Evolutionary conservation across 1,140 invertebrate species (phyloP).

Genomic region (Nixonia krombeini): DNA sequence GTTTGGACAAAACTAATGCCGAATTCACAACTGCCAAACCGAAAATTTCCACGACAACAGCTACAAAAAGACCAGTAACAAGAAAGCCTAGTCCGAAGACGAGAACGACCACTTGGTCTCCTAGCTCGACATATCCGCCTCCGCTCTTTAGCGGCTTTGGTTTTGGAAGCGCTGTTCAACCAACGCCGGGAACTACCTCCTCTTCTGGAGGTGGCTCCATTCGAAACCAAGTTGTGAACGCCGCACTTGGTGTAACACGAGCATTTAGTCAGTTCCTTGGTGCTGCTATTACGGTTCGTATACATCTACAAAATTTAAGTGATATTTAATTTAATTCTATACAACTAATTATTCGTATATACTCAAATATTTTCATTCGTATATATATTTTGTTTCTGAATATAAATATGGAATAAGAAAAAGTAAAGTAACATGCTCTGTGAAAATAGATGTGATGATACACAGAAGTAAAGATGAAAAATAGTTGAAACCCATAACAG

Average conservation of each 20-base stretch:
- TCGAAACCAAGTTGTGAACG: conserved; percentile 76
- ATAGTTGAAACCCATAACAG: no score
- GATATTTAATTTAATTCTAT: neutral
- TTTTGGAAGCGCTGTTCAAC: conserved; percentile 24
- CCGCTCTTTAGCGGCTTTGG: conserved; percentile 61
- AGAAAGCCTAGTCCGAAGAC: conserved; percentile 32
- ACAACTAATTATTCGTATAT: no score
- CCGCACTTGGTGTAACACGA: conserved; percentile 80
- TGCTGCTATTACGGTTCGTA: conserved; percentile 78
- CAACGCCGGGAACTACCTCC: neutral
- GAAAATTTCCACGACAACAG: no score
- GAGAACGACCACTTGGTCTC: conserved; percentile 43
- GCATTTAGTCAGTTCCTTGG: conserved; percentile 82
- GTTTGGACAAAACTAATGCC: conserved; percentile 12
- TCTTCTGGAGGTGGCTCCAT: conserved; percentile 56
- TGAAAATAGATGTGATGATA: no score
- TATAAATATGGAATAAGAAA: neutral
- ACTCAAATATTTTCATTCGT: no score
- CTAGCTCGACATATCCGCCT: conserved; percentile 66
- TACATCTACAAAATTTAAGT: conserved; percentile 1
- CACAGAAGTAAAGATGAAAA: no score
- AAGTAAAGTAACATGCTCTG: no score
- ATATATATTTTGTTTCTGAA: neutral
- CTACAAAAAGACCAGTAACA: conserved; percentile 43
- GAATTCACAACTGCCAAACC: no score